A percentile compares a stretch with the other conserved stretches of the same genome.
Conservation (phyloP, 2,888 invertebrate genomes). For the Philhelius pedissequus region DNA sequence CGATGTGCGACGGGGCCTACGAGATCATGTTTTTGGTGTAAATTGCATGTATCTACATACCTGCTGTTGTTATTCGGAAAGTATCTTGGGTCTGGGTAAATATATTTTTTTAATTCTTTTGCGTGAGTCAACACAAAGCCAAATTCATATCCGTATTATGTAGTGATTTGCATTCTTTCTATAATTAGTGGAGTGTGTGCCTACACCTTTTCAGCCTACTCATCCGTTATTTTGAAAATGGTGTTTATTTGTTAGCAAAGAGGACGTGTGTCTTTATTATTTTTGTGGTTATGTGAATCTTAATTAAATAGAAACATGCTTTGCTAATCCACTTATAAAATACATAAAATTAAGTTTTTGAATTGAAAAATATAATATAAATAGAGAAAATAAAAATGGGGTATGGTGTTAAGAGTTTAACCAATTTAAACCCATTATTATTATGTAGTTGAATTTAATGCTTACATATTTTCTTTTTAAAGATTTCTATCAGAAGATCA, state of each 20-base stretch:
- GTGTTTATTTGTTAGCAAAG: background rate
- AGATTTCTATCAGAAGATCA: too few species aligned
- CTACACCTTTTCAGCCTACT: background rate
- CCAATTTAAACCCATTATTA: background rate
- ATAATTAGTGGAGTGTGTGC: slow-evolving; percentile 33
- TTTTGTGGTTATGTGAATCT: background rate
- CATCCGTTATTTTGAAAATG: background rate
- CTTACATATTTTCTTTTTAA: background rate
- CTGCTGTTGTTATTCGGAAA: background rate
- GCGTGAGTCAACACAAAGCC: slow-evolving; percentile 48
- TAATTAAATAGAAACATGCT: background rate
- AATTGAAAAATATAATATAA: too few species aligned
- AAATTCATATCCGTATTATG: slow-evolving; percentile 45
- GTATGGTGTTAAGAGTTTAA: background rate
- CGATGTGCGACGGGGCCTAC: background rate
- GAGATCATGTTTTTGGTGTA: slow-evolving; percentile 48
- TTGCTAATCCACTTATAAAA: background rate
- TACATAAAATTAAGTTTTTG: background rate
- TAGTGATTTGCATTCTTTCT: slow-evolving; percentile 52
- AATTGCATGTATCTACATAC: slow-evolving; percentile 15
- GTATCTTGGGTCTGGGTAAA: background rate
- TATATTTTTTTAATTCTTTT: background rate
- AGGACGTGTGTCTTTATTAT: background rate
- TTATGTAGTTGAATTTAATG: background rate
- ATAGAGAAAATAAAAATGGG: background rate